Conservation (phyloP, 2,888 invertebrate species). For the Dorcus hopei region DNA sequence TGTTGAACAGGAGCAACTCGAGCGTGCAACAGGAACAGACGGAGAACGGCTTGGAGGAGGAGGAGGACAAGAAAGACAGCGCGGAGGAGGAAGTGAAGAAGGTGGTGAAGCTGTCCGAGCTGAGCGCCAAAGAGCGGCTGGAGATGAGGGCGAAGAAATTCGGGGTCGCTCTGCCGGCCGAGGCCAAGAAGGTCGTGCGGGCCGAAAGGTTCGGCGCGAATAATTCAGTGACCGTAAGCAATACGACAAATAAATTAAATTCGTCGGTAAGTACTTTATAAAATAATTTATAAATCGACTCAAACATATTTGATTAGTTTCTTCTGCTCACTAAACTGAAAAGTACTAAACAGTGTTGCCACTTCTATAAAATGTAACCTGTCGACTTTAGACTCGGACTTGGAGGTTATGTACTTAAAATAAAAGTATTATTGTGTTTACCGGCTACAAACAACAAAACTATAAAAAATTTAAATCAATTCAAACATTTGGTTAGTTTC, state of each 20-base stretch:
- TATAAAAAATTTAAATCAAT: too few species aligned
- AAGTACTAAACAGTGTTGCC: too few species aligned
- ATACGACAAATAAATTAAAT: constrained; percentile 5
- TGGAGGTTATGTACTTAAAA: too few species aligned
- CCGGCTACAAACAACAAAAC: too few species aligned
- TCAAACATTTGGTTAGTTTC: too few species aligned
- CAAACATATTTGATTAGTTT: too few species aligned
- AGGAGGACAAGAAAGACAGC: constrained; percentile 17
- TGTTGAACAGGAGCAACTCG: constrained; percentile 54
- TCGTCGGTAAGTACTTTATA: background rate
- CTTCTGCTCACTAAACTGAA: too few species aligned
- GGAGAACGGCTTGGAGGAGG: constrained; percentile 18
- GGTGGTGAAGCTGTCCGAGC: constrained; percentile 57
- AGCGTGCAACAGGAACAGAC: constrained; percentile 6
- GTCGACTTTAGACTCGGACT: too few species aligned
- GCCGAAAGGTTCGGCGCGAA: constrained; percentile 62
- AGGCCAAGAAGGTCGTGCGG: constrained; percentile 64
- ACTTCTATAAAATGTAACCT: too few species aligned
- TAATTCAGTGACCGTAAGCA: constrained; percentile 3
- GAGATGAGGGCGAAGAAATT: constrained; percentile 81
- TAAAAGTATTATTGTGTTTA: too few species aligned
- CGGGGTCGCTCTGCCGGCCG: constrained; percentile 60
- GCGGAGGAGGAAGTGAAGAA: constrained; percentile 45
- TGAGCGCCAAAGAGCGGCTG: constrained; percentile 62
- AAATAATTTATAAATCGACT: too few species aligned